A percentile compares a stretch with the other conserved stretches of the same genome.
phyloP scores from a whole-genome alignment of 2,888 invertebrate species.

The Microctonus hyperodae region DNA sequence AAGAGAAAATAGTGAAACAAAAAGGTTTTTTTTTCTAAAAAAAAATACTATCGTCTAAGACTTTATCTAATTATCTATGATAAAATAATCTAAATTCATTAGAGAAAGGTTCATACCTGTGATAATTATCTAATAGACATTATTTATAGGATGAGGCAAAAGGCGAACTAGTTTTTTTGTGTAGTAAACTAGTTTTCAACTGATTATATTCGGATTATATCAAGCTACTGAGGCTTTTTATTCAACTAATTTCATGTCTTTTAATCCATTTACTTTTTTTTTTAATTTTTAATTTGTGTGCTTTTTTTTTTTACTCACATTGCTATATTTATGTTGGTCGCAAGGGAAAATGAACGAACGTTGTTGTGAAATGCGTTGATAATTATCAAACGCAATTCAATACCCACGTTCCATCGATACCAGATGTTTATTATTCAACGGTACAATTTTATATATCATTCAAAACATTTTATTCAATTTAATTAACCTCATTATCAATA shows the following conservation, averaged over 20 bases:
- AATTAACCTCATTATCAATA: background rate
- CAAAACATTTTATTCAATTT: slow-evolving; percentile 25
- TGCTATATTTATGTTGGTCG: slow-evolving; percentile 42
- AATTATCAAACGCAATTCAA: slow-evolving; percentile 26
- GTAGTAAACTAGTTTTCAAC: slow-evolving; percentile 14
- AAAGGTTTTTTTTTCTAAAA: slow-evolving; percentile 35
- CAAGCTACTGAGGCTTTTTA: slow-evolving; percentile 9
- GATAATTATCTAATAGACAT: slow-evolving; percentile 17
- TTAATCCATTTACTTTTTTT: background rate
- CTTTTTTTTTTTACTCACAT: slow-evolving; percentile 41
- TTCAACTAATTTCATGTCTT: background rate
- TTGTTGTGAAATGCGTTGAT: slow-evolving; percentile 32
- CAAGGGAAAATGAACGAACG: slow-evolving; percentile 43
- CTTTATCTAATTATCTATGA: slow-evolving; percentile 37
- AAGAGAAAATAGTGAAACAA: slow-evolving; percentile 24
- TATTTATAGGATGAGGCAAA: slow-evolving; percentile 51
- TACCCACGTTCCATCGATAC: slow-evolving; percentile 42
- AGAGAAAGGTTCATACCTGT: slow-evolving; percentile 12
- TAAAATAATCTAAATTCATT: slow-evolving; percentile 21
- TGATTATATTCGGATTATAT: slow-evolving; percentile 8
- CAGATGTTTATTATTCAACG: slow-evolving; percentile 35
- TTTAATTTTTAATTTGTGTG: background rate
- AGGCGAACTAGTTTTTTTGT: slow-evolving; percentile 52
- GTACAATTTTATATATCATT: slow-evolving; percentile 48
- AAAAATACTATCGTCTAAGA: slow-evolving; percentile 42